Percentiles rank a stretch among this genome's conserved stretches.
Conservation (phyloP, 2,888 invertebrate species). For the Maniola hyperantus region DNA sequence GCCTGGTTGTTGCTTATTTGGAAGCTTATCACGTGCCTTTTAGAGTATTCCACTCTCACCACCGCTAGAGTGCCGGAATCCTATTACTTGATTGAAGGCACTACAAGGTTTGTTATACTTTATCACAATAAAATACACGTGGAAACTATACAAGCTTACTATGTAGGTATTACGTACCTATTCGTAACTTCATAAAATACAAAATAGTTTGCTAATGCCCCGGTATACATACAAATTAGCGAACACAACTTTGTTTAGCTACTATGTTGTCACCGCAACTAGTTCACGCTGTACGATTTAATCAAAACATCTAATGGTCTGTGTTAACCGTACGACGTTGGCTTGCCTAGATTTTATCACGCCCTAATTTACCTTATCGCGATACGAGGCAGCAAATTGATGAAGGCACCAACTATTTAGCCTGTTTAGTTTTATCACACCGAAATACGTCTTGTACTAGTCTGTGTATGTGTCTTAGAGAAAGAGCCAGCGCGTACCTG, state of each 20-base stretch:
- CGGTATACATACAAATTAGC: not conserved
- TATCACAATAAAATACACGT: not conserved
- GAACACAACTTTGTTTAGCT: conserved; percentile 1
- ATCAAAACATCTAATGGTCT: conserved; percentile 11
- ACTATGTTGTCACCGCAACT: not conserved
- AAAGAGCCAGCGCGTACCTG: too few relatives aligned
- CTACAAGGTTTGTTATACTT: not conserved
- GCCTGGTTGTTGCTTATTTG: not conserved
- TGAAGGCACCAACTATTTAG: conserved; percentile 3
- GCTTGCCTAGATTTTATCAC: conserved; percentile 11
- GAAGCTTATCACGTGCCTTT: conserved; percentile 1
- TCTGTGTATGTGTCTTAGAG: not conserved
- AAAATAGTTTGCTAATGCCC: not conserved
- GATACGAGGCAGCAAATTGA: not conserved
- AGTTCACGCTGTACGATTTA: conserved; percentile 8
- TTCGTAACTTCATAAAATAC: not conserved
- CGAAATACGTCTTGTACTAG: not conserved
- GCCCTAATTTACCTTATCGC: conserved; percentile 10
- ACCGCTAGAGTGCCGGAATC: conserved; percentile 9
- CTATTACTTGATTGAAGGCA: conserved; percentile 3
- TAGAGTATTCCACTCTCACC: not conserved
- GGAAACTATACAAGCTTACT: too few relatives aligned
- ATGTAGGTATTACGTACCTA: not conserved
- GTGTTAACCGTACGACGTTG: conserved; percentile 3
- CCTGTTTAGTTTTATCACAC: conserved; percentile 4